Percentiles rank a stretch among this genome's conserved stretches.
Evolutionary conservation across 2,113 vertebrate species (phyloP).

Genomic region (Reinhardtius hippoglossoides): DNA sequence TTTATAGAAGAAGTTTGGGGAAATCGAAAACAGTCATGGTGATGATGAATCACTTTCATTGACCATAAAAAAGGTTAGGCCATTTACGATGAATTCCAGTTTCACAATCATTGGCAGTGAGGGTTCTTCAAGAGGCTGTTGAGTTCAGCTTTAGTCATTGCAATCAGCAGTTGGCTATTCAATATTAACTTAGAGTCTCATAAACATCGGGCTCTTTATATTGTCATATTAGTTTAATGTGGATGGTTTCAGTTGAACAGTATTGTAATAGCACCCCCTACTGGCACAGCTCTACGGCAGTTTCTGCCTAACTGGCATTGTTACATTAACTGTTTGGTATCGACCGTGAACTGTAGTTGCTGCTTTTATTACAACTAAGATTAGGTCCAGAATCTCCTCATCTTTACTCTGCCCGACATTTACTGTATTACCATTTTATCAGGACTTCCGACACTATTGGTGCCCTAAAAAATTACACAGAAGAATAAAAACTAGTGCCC

Average conservation of each 20-base stretch:
- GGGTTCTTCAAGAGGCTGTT: too few species aligned
- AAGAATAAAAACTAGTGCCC: too few species aligned
- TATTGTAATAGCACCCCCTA: background rate
- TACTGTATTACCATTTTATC: too few species aligned
- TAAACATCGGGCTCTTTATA: background rate
- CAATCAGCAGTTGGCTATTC: background rate
- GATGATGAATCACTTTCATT: background rate
- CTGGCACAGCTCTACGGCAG: background rate
- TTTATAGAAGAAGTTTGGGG: too few species aligned
- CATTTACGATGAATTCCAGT: background rate
- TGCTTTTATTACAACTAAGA: too few species aligned
- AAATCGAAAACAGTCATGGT: too few species aligned
- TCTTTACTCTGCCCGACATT: background rate
- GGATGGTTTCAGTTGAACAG: background rate
- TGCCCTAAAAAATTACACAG: too few species aligned
- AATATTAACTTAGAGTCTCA: background rate
- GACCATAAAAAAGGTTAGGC: slow-evolving; percentile 4
- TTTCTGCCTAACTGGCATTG: background rate
- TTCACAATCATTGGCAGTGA: background rate
- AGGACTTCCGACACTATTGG: too few species aligned
- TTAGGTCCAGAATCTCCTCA: background rate
- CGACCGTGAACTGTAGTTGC: background rate
- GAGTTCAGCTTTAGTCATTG: too few species aligned
- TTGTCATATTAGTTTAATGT: background rate
- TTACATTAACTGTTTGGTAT: background rate